A percentile compares a stretch with the other conserved stretches of the same genome.
Conservation (phyloP, 2,797 vertebrate species). For the Zonotrichia albicollis region DNA sequence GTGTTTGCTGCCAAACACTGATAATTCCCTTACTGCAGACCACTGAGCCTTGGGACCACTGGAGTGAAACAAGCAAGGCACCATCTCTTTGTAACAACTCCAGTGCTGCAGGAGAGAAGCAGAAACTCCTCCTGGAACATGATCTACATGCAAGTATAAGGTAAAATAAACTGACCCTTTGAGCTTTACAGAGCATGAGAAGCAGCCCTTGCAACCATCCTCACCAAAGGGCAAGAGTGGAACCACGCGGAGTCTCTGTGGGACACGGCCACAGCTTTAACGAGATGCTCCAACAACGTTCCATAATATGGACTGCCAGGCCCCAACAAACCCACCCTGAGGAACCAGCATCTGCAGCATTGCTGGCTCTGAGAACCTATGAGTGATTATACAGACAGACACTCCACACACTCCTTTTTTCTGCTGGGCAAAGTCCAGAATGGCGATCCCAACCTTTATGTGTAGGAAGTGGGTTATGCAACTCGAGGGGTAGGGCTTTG, state of each 20-base stretch:
- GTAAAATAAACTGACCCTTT: neutral
- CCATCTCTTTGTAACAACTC: neutral
- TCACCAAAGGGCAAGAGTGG: neutral
- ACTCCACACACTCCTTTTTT: neutral
- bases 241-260: neutral
- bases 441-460: accelerated
- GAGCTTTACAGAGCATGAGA: neutral
- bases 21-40: neutral
- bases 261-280: neutral
- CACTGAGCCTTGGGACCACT: neutral
- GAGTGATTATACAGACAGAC: neutral
- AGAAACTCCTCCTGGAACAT: neutral
- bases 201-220: accelerated
- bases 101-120: neutral
- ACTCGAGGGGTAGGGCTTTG: neutral
- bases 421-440: neutral
- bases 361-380: slow-evolving; percentile 12
- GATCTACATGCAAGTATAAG: neutral
- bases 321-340: neutral
- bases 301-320: neutral
- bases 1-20: neutral
- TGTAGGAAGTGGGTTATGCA: neutral
- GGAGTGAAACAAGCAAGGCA: neutral
- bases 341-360: slow-evolving; percentile 17
- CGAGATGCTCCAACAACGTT: neutral